Percentiles rank a stretch among this genome's conserved stretches.
Evolutionary conservation across 2,888 invertebrate genomes (phyloP).

Genomic region (Crocallis elinguaria): DNA sequence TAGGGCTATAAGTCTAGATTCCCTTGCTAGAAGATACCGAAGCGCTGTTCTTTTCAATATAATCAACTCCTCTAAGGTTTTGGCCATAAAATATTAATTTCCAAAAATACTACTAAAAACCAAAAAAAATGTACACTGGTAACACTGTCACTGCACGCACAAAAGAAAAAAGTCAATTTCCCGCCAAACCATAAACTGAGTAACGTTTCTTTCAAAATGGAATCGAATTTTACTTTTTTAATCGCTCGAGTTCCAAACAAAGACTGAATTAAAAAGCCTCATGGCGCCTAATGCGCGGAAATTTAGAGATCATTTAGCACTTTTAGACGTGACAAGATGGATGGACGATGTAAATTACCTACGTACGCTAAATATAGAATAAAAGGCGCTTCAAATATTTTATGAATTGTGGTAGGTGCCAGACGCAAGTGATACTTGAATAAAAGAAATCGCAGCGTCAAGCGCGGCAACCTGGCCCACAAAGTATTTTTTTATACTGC

Average conservation of each 20-base stretch:
- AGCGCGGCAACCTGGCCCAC: too few species aligned
- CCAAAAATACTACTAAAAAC: slow-evolving; percentile 5
- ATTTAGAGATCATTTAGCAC: slow-evolving; percentile 61
- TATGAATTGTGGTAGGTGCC: not conserved
- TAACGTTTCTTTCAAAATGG: not conserved
- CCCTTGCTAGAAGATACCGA: slow-evolving; percentile 63
- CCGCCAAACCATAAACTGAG: not conserved
- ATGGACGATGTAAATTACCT: slow-evolving; percentile 43
- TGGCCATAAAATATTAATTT: slow-evolving; percentile 60
- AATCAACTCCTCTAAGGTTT: slow-evolving; percentile 66
- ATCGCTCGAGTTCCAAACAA: slow-evolving; percentile 17
- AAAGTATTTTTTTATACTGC: too few species aligned
- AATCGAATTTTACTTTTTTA: not conserved
- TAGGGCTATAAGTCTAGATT: slow-evolving; percentile 61
- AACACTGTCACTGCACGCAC: slow-evolving; percentile 7
- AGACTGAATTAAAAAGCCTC: slow-evolving; percentile 22
- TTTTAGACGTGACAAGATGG: slow-evolving; percentile 39
- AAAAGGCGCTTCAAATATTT: not conserved
- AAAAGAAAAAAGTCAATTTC: not conserved
- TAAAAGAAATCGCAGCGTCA: too few species aligned
- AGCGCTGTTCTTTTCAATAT: slow-evolving; percentile 63
- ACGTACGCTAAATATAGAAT: slow-evolving; percentile 39
- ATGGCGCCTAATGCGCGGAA: slow-evolving; percentile 43
- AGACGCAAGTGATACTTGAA: too few species aligned
- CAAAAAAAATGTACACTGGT: not conserved